Evolutionary conservation across 2,888 invertebrate genomes (phyloP).

Genomic region (Netelia virgata): DNA sequence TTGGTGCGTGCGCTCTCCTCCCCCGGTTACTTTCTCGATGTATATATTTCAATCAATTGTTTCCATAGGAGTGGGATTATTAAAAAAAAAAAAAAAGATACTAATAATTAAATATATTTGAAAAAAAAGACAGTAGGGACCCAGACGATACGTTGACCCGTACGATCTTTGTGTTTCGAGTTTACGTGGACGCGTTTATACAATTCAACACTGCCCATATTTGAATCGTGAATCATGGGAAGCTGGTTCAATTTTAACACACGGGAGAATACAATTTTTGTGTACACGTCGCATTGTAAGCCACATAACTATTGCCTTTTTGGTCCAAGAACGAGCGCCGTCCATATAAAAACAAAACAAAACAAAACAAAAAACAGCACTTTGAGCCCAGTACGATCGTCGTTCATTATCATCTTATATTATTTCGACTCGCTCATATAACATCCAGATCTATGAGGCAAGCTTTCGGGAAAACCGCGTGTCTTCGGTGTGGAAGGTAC

Average conservation of each 20-base stretch:
- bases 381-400: slow-evolving; percentile 16
- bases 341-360: slow-evolving; percentile 27
- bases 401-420: slow-evolving; percentile 8
- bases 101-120: too few species aligned
- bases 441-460: slow-evolving; percentile 35
- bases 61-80: slow-evolving; percentile 32
- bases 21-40: slow-evolving; percentile 19
- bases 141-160: not conserved
- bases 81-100: not conserved
- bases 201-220: slow-evolving; percentile 52
- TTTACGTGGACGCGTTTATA: slow-evolving; percentile 31
- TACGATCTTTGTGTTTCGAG: slow-evolving; percentile 45
- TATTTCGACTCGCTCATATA: slow-evolving; percentile 1
- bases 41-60: slow-evolving; percentile 12
- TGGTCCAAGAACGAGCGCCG: slow-evolving; percentile 34
- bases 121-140: not conserved
- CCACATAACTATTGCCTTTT: slow-evolving; percentile 36
- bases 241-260: slow-evolving; percentile 24
- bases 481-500: not conserved
- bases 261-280: slow-evolving; percentile 13
- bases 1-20: slow-evolving; percentile 63
- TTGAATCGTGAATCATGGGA: slow-evolving; percentile 29
- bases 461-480: slow-evolving; percentile 22
- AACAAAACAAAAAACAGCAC: slow-evolving; percentile 4
- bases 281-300: slow-evolving; percentile 4